Evolutionary conservation across 1,140 invertebrate species (phyloP).

Genomic region (Melipona quadrifasciata): DNA sequence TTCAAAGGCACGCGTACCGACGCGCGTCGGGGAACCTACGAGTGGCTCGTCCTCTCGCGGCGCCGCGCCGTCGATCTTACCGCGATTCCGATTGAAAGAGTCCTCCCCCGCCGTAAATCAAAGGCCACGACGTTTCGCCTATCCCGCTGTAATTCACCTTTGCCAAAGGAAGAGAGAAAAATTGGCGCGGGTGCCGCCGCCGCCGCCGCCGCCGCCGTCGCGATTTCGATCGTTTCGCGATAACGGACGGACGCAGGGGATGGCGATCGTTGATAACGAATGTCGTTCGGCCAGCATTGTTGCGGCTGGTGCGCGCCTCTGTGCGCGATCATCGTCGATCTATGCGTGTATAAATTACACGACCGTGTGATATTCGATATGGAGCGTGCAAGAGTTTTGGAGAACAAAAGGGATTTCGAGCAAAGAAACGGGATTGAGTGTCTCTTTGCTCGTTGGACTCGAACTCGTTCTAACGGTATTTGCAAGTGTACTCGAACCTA

Average conservation of each 20-base stretch:
- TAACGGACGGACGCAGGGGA: conserved; percentile 7
- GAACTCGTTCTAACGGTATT: too few species aligned
- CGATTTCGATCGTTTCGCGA: conserved; percentile 32
- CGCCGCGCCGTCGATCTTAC: conserved; percentile 42
- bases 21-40: conserved; percentile 25
- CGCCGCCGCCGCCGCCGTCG: neutral
- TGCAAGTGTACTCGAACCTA: too few species aligned
- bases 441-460: too few species aligned
- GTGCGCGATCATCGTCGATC: conserved; percentile 2
- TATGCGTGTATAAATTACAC: conserved; percentile 23
- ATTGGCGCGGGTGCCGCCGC: neutral
- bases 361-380: neutral
- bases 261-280: conserved; percentile 23
- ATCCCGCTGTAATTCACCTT: neutral
- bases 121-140: neutral
- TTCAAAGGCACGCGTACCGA: conserved; percentile 38
- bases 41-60: conserved; percentile 48
- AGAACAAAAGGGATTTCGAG: neutral
- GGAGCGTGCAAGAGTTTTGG: neutral
- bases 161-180: neutral
- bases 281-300: conserved; percentile 1
- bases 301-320: neutral
- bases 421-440: too few species aligned
- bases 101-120: conserved; percentile 10
- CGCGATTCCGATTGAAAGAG: conserved; percentile 7